Conservation (phyloP, 2,888 invertebrate genomes). For the Daptonema setosum region DNA sequence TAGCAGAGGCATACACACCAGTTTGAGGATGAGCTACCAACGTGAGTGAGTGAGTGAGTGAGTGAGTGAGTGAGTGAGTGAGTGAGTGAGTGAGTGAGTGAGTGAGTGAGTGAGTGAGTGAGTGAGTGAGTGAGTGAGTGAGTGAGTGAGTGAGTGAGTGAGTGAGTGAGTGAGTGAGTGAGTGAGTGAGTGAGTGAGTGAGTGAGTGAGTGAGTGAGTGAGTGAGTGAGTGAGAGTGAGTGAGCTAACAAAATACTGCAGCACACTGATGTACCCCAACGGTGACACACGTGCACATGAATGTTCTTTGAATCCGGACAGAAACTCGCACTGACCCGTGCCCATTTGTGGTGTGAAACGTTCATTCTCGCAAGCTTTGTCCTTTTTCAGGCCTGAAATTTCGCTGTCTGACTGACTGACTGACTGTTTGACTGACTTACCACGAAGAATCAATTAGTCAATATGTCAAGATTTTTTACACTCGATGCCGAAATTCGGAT, state of each 20-base stretch:
- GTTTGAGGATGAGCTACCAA: conserved; percentile 16
- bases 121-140: background rate
- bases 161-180: background rate
- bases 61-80: background rate
- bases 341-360: background rate
- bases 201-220: background rate
- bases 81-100: background rate
- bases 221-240: background rate
- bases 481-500: too few species aligned
- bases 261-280: conserved; percentile 17
- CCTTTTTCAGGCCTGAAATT: too few species aligned
- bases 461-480: too few species aligned
- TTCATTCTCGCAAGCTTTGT: too few species aligned
- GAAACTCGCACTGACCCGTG: background rate
- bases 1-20: conserved; percentile 27
- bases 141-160: background rate
- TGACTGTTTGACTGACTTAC: too few species aligned
- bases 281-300: conserved; percentile 13
- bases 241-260: conserved; percentile 20
- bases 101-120: background rate
- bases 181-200: background rate
- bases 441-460: background rate
- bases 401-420: too few species aligned
- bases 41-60: background rate
- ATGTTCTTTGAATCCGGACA: conserved; percentile 8